Evolutionary conservation across 2,888 invertebrate species (phyloP).

Genomic region (Mechanitis mazaeus): DNA sequence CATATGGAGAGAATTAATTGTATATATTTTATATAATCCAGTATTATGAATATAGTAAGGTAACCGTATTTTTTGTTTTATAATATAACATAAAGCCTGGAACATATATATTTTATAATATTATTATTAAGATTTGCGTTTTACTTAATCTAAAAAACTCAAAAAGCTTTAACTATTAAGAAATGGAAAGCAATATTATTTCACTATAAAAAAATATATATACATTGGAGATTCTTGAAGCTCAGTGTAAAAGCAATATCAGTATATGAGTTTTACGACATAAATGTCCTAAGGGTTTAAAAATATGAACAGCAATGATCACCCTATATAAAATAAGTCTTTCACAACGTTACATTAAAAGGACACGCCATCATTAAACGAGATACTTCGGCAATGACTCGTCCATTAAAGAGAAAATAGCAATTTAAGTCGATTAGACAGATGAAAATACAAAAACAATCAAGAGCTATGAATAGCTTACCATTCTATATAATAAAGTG

Average conservation of each 20-base stretch:
- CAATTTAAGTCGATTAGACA: background rate
- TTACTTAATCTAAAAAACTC: background rate
- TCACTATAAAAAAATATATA: constrained; percentile 18
- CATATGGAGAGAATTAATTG: too few species aligned
- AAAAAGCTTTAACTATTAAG: background rate
- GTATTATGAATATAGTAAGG: too few species aligned
- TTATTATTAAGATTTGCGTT: background rate
- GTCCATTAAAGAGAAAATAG: background rate
- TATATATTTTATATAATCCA: too few species aligned
- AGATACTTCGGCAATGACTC: background rate
- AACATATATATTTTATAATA: too few species aligned
- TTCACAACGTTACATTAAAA: constrained; percentile 14
- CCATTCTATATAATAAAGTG: too few species aligned
- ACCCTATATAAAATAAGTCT: constrained; percentile 30
- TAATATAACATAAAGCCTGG: too few species aligned
- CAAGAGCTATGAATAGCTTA: too few species aligned
- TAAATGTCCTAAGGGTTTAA: constrained; percentile 26
- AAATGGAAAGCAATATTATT: constrained; percentile 5
- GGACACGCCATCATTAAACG: background rate
- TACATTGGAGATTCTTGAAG: constrained; percentile 16
- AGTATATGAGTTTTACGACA: constrained; percentile 28
- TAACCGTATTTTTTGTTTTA: too few species aligned
- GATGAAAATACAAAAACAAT: background rate
- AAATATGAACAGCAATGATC: constrained; percentile 31
- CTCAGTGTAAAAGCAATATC: constrained; percentile 27